phyloP scores from a whole-genome alignment of 1,140 invertebrate genomes.

The Dolichoris vasculosae region DNA sequence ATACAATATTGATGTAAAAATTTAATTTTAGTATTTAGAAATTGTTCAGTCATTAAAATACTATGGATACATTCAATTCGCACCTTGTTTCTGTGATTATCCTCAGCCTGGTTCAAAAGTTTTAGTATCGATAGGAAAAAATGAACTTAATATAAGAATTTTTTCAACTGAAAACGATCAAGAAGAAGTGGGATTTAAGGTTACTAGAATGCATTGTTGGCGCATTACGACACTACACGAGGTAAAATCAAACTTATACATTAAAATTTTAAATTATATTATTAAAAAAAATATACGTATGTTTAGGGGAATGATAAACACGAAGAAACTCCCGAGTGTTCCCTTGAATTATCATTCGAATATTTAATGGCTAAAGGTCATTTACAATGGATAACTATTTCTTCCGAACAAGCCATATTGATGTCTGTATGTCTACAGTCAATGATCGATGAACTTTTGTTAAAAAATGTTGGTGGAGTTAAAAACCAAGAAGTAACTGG shows the following conservation, averaged over 20 bases:
- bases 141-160: conserved; percentile 84
- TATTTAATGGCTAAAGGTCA: conserved; percentile 95
- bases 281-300: conserved; percentile 12
- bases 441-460: conserved; percentile 94
- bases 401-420: conserved; percentile 92
- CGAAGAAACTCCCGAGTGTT: conserved; percentile 65
- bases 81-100: conserved; percentile 85
- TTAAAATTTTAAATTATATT: neutral
- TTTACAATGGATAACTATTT: conserved; percentile 93
- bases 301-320: conserved; percentile 63
- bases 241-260: conserved; percentile 71
- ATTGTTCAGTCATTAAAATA: conserved; percentile 86
- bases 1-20: conserved; percentile 7
- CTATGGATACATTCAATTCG: conserved; percentile 92
- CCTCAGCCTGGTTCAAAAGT: conserved; percentile 81
- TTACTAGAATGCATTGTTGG: conserved; percentile 97
- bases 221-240: conserved; percentile 90
- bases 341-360: conserved; percentile 93
- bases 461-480: conserved; percentile 81
- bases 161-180: conserved; percentile 66
- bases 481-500: conserved; percentile 63
- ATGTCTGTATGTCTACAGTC: conserved; percentile 96
- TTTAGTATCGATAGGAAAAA: conserved; percentile 83
- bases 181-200: conserved; percentile 89
- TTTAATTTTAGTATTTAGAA: conserved; percentile 85